These are phyloP conservation scores for Grammomys dolichurus DNA, from an alignment of 2,113 vertebrate species.

Conservation along the genomic window DNA sequence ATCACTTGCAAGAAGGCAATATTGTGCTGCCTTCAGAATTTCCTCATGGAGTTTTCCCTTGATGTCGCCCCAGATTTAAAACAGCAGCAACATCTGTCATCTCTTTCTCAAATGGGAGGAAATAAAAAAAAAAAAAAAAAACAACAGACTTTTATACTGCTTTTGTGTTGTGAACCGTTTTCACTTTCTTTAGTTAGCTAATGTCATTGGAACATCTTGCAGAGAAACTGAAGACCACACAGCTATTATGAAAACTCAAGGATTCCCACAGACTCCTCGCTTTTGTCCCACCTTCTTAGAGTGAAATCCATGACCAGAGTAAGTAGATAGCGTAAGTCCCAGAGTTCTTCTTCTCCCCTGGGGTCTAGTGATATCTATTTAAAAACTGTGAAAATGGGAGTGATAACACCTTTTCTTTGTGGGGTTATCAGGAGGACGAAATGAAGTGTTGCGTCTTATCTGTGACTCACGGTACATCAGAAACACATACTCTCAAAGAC, in stretches of 20 bases:
- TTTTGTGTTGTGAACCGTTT: neutral
- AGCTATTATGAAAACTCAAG: neutral
- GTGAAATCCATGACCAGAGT: accelerated
- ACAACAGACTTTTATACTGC: neutral
- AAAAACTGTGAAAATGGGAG: neutral
- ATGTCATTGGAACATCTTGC: neutral
- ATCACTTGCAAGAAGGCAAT: accelerated
- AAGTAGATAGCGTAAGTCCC: neutral
- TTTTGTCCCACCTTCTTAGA: neutral
- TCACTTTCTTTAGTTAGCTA: neutral
- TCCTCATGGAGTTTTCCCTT: neutral
- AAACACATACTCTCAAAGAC: neutral
- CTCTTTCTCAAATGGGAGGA: neutral
- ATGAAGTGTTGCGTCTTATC: neutral
- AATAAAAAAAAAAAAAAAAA: neutral
- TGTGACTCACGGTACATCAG: neutral
- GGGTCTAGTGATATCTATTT: neutral
- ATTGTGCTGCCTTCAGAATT: neutral
- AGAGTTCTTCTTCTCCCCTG: accelerated
- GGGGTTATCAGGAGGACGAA: neutral
- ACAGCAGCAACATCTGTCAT: neutral
- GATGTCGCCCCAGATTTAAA: neutral
- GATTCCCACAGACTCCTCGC: too few species aligned
- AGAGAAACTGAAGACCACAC: neutral
- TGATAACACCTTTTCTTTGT: neutral